Evolutionary conservation across 2,888 invertebrate genomes (phyloP), one percentile per base, ranked within the genome.

Genomic region (Oscheius myriophilus): DNA sequence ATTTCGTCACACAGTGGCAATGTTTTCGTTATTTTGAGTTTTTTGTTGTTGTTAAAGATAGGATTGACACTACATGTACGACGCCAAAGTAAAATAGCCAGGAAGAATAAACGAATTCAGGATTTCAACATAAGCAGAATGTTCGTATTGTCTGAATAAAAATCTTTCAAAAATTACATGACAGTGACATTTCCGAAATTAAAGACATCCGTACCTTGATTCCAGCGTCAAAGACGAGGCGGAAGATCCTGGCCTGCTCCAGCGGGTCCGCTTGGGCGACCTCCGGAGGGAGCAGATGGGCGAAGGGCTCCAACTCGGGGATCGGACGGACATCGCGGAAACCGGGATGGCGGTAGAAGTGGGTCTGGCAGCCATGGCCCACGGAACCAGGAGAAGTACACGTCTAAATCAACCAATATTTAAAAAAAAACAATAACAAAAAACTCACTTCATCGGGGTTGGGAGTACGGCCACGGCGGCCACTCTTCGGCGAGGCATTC

Each of bases 281-380:
- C 25, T 45, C 54, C 39, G 54, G 55, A 25, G 65, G 65, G 21
- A 65, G 43, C 55, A 65, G 33, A 45, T 65, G 65, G 21, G 55
- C 26, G 65, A 65, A 65, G n/a, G 55, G 33, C 16, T 25, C 33
- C 42, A 65, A 41, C 9, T 65, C 65, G 25, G 57, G 49, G 18
- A 65, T 33, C n/a, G 46, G 49, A 16, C 46, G 46, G 61, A 49
- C 49, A 12, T 61, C 61, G n/a, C 33, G 49, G 6, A 49, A 46
- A 26, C 46, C 61, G 39, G 26, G 61, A 25, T 26, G n/a, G 26
- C 61, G 61, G 49, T 49, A 61, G 12, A 33, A 33, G 33, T 33
- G 33, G 33, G 33, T 33, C 33, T 33, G 33, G 33, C 33, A 33
- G 33, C 33, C 33, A 33, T 33, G 33, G 33, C 33, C 33, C 33